A percentile compares a stretch with the other conserved stretches of the same genome.
Conservation (phyloP, 2,797 vertebrate genomes). For the Gobionotothen gibberifrons region DNA sequence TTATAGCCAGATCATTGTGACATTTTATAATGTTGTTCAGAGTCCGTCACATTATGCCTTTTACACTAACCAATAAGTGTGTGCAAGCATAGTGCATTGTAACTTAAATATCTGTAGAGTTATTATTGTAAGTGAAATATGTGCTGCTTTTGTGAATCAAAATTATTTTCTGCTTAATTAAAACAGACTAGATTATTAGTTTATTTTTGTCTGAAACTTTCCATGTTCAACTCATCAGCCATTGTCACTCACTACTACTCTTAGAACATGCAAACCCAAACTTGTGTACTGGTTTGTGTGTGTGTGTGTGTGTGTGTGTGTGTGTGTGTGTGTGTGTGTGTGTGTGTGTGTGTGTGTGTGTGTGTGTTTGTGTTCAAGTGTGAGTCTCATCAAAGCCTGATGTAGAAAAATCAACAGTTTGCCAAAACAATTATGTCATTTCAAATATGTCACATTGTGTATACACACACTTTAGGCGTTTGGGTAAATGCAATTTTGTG, state of each 20-base stretch:
- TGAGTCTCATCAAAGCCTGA: conserved; percentile 61
- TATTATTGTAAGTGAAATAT: conserved; percentile 16
- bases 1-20: conserved; percentile 19
- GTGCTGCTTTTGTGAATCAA: conserved; percentile 22
- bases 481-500: conserved; percentile 72
- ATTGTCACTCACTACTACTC: conserved; percentile 36
- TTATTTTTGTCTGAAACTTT: conserved; percentile 49
- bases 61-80: conserved; percentile 15
- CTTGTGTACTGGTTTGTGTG: conserved; percentile 31
- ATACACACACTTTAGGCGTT: conserved; percentile 65
- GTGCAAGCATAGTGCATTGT: neutral
- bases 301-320: conserved; percentile 7
- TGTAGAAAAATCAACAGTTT: conserved; percentile 66
- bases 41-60: conserved; percentile 19
- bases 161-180: conserved; percentile 50
- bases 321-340: conserved; percentile 15
- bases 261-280: conserved; percentile 31
- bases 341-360: conserved; percentile 8
- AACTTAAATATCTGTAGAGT: conserved; percentile 25
- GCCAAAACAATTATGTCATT: conserved; percentile 78
- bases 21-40: neutral
- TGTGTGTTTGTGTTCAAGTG: conserved; percentile 39
- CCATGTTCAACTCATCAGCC: conserved; percentile 36
- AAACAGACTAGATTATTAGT: conserved; percentile 43
- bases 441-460: conserved; percentile 68